These are phyloP conservation scores for Cotesia vestalis DNA, from an alignment of 1,140 invertebrate species.

Conservation along the genomic window DNA sequence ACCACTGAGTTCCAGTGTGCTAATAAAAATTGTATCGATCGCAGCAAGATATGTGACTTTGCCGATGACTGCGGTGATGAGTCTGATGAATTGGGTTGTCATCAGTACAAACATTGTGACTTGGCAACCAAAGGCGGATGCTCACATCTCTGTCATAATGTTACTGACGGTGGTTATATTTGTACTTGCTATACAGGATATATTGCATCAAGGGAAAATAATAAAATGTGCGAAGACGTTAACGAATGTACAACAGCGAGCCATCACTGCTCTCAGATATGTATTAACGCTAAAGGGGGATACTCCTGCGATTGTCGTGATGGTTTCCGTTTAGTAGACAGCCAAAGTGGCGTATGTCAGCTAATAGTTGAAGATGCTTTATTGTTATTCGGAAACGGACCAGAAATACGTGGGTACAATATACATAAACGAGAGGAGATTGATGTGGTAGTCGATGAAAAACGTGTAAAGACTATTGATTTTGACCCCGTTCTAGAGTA, in stretches of 20 bases:
- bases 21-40: constrained; percentile 89
- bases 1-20: constrained; percentile 86
- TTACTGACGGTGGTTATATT: constrained; percentile 85
- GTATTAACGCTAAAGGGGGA: constrained; percentile 91
- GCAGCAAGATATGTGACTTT: constrained; percentile 83
- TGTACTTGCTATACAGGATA: constrained; percentile 89
- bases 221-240: constrained; percentile 85
- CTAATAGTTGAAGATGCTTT: constrained; percentile 72
- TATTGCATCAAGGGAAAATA: constrained; percentile 78
- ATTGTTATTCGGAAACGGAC: constrained; percentile 80
- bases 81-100: constrained; percentile 91
- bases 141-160: constrained; percentile 88
- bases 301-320: constrained; percentile 87
- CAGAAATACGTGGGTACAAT: constrained; percentile 83
- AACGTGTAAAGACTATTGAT: constrained; percentile 87
- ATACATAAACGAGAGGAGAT: constrained; percentile 74
- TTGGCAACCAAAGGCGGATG: constrained; percentile 86
- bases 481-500: constrained; percentile 84
- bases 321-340: constrained; percentile 81
- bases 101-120: constrained; percentile 78
- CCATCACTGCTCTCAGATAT: constrained; percentile 92
- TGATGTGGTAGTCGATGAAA: constrained; percentile 82
- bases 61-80: constrained; percentile 84
- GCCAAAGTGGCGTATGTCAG: constrained; percentile 83
- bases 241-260: constrained; percentile 86